phyloP scores from a whole-genome alignment of 1,140 invertebrate genomes.

The Zaprionus inermis region DNA sequence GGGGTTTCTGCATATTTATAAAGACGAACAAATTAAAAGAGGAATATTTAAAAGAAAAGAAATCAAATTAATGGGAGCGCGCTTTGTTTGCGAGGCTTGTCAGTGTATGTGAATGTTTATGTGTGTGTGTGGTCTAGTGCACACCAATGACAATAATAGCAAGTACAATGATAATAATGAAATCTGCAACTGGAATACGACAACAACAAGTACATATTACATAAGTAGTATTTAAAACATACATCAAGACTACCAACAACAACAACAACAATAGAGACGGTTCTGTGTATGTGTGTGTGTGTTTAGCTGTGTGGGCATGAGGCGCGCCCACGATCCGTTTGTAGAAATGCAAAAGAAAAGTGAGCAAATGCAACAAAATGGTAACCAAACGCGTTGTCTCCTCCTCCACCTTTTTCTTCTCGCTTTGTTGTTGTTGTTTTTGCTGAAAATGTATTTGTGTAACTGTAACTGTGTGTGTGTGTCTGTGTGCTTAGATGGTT shows the following conservation, averaged over 20 bases:
- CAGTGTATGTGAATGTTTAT: constrained; percentile 16
- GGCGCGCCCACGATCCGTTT: constrained; percentile 24
- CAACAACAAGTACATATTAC: constrained; percentile 70
- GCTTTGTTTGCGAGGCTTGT: constrained; percentile 32
- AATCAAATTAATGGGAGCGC: constrained; percentile 55
- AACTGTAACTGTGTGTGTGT: constrained; percentile 8
- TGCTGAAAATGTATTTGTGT: constrained; percentile 22
- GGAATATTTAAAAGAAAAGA: constrained; percentile 40
- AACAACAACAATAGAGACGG: constrained; percentile 56
- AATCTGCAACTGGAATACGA: constrained; percentile 68
- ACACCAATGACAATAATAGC: constrained; percentile 75
- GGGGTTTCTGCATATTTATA: constrained; percentile 39
- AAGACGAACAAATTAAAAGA: constrained; percentile 17
- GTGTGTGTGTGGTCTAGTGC: constrained; percentile 64
- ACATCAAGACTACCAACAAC: constrained; percentile 69
- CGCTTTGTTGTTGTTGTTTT: constrained; percentile 9
- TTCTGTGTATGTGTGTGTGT: constrained; percentile 8
- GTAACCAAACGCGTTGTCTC: constrained; percentile 7
- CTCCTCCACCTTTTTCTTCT: not conserved
- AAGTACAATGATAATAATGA: constrained; percentile 43
- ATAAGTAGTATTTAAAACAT: constrained; percentile 58
- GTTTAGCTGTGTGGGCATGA: constrained; percentile 23
- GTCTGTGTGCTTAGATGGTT: too few species aligned
- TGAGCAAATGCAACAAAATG: constrained; percentile 52
- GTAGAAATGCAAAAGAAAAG: constrained; percentile 47